These are phyloP conservation scores for Ammodytes dubius DNA, from an alignment of 2,113 vertebrate genomes.

Conservation along the genomic window DNA sequence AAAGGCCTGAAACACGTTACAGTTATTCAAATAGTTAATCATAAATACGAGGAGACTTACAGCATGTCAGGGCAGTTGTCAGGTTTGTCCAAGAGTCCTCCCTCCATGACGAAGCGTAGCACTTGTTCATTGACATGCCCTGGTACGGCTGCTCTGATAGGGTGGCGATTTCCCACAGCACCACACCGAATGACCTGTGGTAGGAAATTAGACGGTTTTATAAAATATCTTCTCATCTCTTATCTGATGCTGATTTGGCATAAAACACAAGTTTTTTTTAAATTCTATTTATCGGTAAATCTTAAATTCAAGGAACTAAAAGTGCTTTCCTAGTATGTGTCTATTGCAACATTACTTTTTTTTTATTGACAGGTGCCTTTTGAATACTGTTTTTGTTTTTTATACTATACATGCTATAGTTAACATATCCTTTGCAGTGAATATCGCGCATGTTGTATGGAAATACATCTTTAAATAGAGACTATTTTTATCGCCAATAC, in stretches of 20 bases:
- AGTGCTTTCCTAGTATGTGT: not conserved
- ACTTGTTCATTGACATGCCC: constrained; percentile 99
- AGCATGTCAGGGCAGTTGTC: constrained; percentile 99
- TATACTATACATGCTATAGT: not conserved
- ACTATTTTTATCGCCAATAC: not conserved
- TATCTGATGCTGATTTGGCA: not conserved
- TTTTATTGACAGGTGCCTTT: not conserved
- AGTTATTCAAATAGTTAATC: not conserved
- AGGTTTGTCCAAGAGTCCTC: constrained; percentile 96
- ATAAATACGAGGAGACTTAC: constrained; percentile 79
- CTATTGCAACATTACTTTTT: not conserved
- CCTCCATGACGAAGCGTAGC: constrained; percentile 99
- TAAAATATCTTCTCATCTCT: not conserved
- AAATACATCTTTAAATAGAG: not conserved
- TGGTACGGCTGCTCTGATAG: constrained; percentile 98
- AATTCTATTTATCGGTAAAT: not conserved
- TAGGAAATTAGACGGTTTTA: constrained; percentile 5
- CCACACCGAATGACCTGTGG: constrained; percentile 96
- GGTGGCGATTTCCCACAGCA: constrained; percentile 98
- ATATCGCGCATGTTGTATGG: not conserved
- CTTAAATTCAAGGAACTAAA: not conserved
- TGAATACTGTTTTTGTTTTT: not conserved
- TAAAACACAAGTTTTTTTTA: not conserved
- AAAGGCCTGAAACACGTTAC: not conserved
- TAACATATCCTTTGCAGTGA: not conserved